Conservation (phyloP, 2,113 vertebrate species). For the Phrynosoma blainvillii region DNA sequence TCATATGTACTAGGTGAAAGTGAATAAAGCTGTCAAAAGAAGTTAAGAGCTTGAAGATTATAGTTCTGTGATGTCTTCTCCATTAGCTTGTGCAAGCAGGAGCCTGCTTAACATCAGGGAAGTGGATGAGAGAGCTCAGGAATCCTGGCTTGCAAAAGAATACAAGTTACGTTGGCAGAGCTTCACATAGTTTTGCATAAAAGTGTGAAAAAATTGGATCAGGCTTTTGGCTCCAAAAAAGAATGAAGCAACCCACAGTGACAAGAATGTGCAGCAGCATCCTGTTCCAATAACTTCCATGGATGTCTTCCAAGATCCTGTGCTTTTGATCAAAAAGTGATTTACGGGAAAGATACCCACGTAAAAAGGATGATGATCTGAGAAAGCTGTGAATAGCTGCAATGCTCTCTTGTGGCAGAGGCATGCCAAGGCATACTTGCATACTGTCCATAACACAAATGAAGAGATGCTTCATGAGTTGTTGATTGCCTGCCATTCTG, state of each 20-base stretch:
- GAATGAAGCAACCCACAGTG: slow-evolving; percentile 41
- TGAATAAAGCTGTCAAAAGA: slow-evolving; percentile 24
- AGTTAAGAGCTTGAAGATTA: background rate
- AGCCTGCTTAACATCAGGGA: slow-evolving; percentile 34
- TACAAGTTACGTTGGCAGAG: slow-evolving; percentile 32
- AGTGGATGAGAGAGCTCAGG: slow-evolving; percentile 16
- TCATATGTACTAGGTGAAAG: slow-evolving; percentile 17
- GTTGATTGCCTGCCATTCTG: background rate
- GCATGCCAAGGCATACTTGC: background rate
- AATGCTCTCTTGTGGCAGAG: slow-evolving; percentile 29
- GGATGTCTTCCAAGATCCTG: slow-evolving; percentile 40
- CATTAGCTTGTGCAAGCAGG: slow-evolving; percentile 11
- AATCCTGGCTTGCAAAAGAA: slow-evolving; percentile 24
- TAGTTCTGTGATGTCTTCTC: slow-evolving; percentile 13
- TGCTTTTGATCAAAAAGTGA: slow-evolving; percentile 38
- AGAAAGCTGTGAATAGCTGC: slow-evolving; percentile 26
- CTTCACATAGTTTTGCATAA: slow-evolving; percentile 43
- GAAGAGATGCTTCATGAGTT: no score
- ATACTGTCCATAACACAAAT: background rate
- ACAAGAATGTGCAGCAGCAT: slow-evolving; percentile 39
- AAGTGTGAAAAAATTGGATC: slow-evolving; percentile 42
- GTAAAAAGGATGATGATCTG: slow-evolving; percentile 14
- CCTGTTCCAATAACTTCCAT: slow-evolving; percentile 38
- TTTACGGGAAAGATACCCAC: slow-evolving; percentile 31
- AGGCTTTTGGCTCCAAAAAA: slow-evolving; percentile 30